A percentile compares a stretch with the other conserved stretches of the same genome.
phyloP scores from a whole-genome alignment of 2,797 vertebrate genomes.

The Sebastes flavidus region DNA sequence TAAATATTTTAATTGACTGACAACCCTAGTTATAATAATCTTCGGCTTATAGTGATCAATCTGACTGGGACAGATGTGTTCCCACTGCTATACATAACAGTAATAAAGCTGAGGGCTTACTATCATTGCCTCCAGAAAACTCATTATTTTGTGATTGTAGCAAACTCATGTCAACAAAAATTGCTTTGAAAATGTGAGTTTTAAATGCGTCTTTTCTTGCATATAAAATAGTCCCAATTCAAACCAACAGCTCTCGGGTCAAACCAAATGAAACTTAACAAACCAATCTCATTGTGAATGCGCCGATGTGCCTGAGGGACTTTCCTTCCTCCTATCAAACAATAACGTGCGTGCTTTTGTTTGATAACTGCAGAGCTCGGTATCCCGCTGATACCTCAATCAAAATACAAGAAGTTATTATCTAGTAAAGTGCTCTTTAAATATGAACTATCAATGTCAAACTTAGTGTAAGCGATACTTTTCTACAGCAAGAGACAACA shows the following conservation, averaged over 20 bases:
- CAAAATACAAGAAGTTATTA: background rate
- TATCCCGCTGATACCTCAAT: constrained; percentile 2
- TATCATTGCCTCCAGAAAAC: background rate
- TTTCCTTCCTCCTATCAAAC: background rate
- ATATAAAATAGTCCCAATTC: background rate
- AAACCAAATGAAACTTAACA: constrained; percentile 16
- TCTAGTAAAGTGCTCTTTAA: background rate
- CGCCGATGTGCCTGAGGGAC: constrained; percentile 1
- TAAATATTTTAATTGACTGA: no score
- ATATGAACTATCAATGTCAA: background rate
- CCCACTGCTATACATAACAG: background rate
- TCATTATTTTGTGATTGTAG: constrained; percentile 3
- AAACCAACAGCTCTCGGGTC: background rate
- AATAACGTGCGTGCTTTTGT: background rate
- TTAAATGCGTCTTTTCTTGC: background rate
- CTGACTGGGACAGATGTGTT: background rate
- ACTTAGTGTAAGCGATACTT: background rate
- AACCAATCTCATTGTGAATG: background rate
- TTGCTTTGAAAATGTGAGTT: background rate
- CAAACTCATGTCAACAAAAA: background rate
- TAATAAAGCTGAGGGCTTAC: background rate
- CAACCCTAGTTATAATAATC: background rate
- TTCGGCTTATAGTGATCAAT: background rate
- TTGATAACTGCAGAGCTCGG: background rate
- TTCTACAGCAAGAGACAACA: background rate